These are phyloP conservation scores for Portevinia maculata DNA, from an alignment of 2,888 invertebrate species.

Conservation along the genomic window DNA sequence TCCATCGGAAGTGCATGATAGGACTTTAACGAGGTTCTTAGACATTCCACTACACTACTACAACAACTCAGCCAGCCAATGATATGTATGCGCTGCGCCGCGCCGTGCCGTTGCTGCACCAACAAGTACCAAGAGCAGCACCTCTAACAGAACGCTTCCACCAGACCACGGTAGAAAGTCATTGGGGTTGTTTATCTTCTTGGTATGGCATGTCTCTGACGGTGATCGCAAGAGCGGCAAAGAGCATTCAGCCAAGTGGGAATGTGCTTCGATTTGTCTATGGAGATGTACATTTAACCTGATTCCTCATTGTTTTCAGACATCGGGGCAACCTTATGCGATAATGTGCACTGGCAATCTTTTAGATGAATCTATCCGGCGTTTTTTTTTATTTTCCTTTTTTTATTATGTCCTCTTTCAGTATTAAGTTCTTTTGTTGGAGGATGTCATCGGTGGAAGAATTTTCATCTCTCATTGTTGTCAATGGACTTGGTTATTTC, in stretches of 20 bases:
- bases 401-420: constrained; percentile 22
- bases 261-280: constrained; percentile 65
- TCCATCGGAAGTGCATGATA: constrained; percentile 72
- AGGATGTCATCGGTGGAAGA: constrained; percentile 35
- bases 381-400: constrained; percentile 2
- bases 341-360: constrained; percentile 55
- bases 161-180: constrained; percentile 22
- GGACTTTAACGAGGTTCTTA: constrained; percentile 72
- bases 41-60: constrained; percentile 49
- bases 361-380: constrained; percentile 23
- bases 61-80: constrained; percentile 43
- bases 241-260: constrained; percentile 62
- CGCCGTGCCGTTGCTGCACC: constrained; percentile 14
- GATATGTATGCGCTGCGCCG: constrained; percentile 27
- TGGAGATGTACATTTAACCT: constrained; percentile 64
- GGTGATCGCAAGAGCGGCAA: constrained; percentile 22
- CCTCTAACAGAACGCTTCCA: constrained; percentile 11
- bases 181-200: constrained; percentile 48
- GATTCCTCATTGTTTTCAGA: constrained; percentile 66
- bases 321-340: constrained; percentile 42
- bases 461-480: constrained; percentile 42
- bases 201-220: constrained; percentile 43
- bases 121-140: constrained; percentile 30
- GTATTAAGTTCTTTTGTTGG: constrained; percentile 39
- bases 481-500: not conserved